A percentile compares a stretch with the other conserved stretches of the same genome.
phyloP scores from a whole-genome alignment of 2,797 vertebrate genomes.

The Sylvilagus floridanus region DNA sequence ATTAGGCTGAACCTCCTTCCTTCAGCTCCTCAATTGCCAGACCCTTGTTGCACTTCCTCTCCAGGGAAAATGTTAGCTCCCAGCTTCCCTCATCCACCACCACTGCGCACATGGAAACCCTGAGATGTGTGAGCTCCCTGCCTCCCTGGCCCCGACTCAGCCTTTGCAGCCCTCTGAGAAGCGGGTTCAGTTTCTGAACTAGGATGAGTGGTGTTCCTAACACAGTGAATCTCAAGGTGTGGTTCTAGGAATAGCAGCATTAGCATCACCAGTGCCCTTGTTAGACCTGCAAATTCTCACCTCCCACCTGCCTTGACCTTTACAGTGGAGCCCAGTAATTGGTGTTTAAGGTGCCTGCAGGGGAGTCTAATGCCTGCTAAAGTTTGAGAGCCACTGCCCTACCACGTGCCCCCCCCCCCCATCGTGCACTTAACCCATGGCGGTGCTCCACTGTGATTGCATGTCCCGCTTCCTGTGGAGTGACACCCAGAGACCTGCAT shows the following conservation, averaged over 20 bases:
- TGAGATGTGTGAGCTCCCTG: rapidly evolving
- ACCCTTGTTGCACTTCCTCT: background rate
- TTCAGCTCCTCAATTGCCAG: background rate
- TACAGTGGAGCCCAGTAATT: too few relatives aligned
- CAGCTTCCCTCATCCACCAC: too few relatives aligned
- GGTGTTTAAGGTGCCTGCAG: background rate
- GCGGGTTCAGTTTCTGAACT: background rate
- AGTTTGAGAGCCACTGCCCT: background rate
- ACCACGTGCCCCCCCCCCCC: rapidly evolving
- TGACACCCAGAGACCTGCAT: background rate
- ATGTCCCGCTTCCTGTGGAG: background rate
- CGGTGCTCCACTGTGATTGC: rapidly evolving
- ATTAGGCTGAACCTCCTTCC: background rate
- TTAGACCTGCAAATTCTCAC: background rate
- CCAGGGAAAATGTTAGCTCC: background rate
- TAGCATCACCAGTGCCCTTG: too few relatives aligned
- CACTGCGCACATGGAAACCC: too few relatives aligned
- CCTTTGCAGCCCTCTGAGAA: background rate
- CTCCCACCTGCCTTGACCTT: background rate
- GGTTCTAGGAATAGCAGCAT: background rate
- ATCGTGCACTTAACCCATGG: rapidly evolving
- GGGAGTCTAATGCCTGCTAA: background rate
- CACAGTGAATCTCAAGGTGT: background rate
- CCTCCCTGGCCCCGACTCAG: background rate
- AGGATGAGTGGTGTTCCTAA: background rate